A percentile compares a stretch with the other conserved stretches of the same genome.
These are phyloP conservation scores for Protomyctophum bolini DNA, from an alignment of 2,113 vertebrate species.

Conservation along the genomic window DNA sequence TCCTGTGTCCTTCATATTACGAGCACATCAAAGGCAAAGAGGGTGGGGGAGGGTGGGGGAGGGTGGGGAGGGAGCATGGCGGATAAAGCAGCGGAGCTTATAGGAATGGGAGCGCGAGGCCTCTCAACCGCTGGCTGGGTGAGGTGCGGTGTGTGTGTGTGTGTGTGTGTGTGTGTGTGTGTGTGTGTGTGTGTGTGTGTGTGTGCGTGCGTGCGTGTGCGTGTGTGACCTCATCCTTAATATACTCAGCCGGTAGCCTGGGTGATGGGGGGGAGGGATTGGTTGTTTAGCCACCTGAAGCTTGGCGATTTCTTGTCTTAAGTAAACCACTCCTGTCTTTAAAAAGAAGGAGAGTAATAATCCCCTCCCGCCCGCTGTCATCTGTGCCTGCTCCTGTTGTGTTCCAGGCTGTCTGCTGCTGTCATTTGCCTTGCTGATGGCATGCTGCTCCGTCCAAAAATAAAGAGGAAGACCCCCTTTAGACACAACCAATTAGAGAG, in stretches of 20 bases:
- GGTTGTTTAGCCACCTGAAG: conserved; percentile 74
- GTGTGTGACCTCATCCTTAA: conserved; percentile 78
- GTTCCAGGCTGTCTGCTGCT: conserved; percentile 73
- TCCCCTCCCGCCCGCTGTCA: conserved; percentile 51
- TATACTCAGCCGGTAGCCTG: conserved; percentile 68
- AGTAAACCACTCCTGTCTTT: conserved; percentile 26
- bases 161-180: conserved; percentile 16
- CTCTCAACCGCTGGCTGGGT: conserved; percentile 72
- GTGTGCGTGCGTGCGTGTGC: no score
- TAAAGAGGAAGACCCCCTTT: conserved; percentile 84
- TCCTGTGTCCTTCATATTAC: conserved; percentile 79
- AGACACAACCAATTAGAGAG: conserved; percentile 97
- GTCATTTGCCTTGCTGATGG: conserved; percentile 84
- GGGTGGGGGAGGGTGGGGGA: no score
- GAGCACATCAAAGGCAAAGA: conserved; percentile 81
- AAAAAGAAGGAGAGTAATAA: conserved; percentile 61
- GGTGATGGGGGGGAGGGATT: conserved; percentile 60
- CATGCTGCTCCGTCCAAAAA: conserved; percentile 85
- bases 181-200: no score
- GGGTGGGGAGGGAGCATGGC: conserved; percentile 35
- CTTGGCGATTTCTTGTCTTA: conserved; percentile 23
- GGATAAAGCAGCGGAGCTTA: conserved; percentile 61
- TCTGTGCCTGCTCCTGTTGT: conserved; percentile 47
- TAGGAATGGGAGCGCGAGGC: conserved; percentile 67
- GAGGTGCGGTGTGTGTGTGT: conserved; percentile 66